Evolutionary conservation across 2,113 vertebrate species (phyloP), one percentile per base, ranked within the genome.

Genomic region (Jaculus jaculus): DNA sequence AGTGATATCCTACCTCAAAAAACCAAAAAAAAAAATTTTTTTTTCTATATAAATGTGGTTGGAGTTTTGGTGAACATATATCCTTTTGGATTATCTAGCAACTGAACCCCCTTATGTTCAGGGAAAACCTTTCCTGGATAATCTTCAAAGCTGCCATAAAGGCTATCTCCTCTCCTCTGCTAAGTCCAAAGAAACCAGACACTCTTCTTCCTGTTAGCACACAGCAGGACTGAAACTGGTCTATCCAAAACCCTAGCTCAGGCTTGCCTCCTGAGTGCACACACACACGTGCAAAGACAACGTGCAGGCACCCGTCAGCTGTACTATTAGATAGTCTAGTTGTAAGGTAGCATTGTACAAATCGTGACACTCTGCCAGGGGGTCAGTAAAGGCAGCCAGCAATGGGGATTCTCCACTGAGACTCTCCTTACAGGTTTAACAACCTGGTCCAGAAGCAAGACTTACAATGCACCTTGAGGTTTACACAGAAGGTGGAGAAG

Each of bases 31-130:
- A n/a, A n/a, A n/a, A n/a, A n/a, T n/a, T n/a, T n/a, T n/a, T n/a
- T n/a, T n/a, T n/a, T n/a, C 39, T 30, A 26, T 39, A 5, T 73
- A 90, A 88, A 30, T 69, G 82, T 34, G 51, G n/a, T 34, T 54
- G 54, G 54, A 85, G 86, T 51, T 54, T 58, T 39, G 26, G 28
- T 69, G 37, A 96, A 17, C 54, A n/a, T 69, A 80, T 75, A 28
- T 34, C 63, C 21, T 71, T 65, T 78, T 39, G 24, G 77, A 42
- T 54, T 85, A 13, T 42, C 34, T 61, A 30, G 54, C 17, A 81
- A 82, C 26, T 18, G 47, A 84, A 71, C 24, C 61, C 30, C 11
- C 32, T 85, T 51, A 77, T 28, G 75, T n/a, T 69, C 24, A 23
- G 7, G 58, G 58, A 66, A 60, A 61, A 0, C 32, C 26, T 61